Base-by-base conservation (phyloP, 2,888 invertebrate genomes). In the Meandrusa payeni region DNA sequence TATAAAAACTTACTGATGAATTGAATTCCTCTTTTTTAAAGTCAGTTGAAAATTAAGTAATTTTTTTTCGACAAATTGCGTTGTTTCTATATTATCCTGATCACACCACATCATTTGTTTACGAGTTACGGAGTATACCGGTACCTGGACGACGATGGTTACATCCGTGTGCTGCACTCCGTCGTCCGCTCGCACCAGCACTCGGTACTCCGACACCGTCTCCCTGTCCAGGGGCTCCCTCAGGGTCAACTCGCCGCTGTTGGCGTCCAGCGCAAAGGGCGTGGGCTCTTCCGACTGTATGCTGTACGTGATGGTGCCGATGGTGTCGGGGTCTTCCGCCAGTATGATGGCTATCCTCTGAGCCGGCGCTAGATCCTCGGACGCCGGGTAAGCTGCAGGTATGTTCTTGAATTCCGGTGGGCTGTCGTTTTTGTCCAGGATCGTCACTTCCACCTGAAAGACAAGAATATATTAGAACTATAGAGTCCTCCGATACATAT, bases 351-450 rank as follows among this genome's bases (percentile, higher is more conserved):
- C 93, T 47, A 97, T 93, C 22, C 91, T 80, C 61, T 95, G 93
- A 3, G 95, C 96, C 1, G 94, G 93, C 22, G 94, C 93, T 46
- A 95, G 89, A 71, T 97, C 96, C 73, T 97, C 97, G 1, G 96
- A 95, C 1, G 96, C 93, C 41, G 91, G 89, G 72, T 93, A 94
- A 34, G 90, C 90, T 57, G 93, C 83, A 7, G 93, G 93, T 20
- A 93, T 91, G 50, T 93, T 91, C 57, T 91, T 91, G 89, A 96
- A 96, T 40, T 93, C 91, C 2, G 98, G 98, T n/a, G 97, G 96
- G 64, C 95, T 96, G 88, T 98, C 98, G 77, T 98, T 98, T 80
- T 94, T 94, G 85, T 98, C 98, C 72, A 95, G 76, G 38, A 97
- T 93, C 43, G 91, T 92, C 56, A 97, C 92, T 76, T 91, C 92